Conservation (phyloP, 2,113 vertebrate genomes). For the Alectura lathami region DNA sequence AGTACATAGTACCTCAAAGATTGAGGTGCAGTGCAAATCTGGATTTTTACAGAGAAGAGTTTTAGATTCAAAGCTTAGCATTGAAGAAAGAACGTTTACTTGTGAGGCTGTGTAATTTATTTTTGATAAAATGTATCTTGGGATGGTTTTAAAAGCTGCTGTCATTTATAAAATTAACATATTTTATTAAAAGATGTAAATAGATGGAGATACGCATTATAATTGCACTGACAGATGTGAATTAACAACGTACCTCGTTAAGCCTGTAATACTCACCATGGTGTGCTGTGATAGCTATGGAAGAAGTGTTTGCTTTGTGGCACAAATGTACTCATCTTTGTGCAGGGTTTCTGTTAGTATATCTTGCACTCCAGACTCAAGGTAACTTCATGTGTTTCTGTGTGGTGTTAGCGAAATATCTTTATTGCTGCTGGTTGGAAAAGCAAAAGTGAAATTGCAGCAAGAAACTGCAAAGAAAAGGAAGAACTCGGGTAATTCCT, state of each 20-base stretch:
- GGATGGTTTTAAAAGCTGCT: not conserved
- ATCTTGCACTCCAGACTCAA: not conserved
- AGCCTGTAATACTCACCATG: not conserved
- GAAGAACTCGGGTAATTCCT: not conserved
- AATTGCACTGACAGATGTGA: slow-evolving; percentile 20
- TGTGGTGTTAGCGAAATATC: not conserved
- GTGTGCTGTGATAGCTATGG: not conserved
- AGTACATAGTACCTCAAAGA: too few species aligned
- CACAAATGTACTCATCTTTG: not conserved
- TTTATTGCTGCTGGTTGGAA: not conserved
- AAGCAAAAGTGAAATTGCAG: not conserved
- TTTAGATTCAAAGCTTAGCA: not conserved
- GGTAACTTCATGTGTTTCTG: not conserved
- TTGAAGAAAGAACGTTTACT: not conserved
- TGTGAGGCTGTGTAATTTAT: not conserved
- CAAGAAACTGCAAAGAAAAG: not conserved
- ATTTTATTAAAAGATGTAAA: not conserved
- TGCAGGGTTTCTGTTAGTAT: not conserved
- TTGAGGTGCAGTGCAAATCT: not conserved
- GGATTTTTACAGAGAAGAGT: not conserved
- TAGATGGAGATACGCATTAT: not conserved
- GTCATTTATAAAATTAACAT: slow-evolving; percentile 1
- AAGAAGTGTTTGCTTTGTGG: not conserved
- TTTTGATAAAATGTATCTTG: not conserved
- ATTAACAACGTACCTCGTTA: not conserved